Percentiles rank a stretch among this genome's conserved stretches.
Evolutionary conservation across 2,113 vertebrate genomes (phyloP).

Genomic region (Corythornis cristatus): DNA sequence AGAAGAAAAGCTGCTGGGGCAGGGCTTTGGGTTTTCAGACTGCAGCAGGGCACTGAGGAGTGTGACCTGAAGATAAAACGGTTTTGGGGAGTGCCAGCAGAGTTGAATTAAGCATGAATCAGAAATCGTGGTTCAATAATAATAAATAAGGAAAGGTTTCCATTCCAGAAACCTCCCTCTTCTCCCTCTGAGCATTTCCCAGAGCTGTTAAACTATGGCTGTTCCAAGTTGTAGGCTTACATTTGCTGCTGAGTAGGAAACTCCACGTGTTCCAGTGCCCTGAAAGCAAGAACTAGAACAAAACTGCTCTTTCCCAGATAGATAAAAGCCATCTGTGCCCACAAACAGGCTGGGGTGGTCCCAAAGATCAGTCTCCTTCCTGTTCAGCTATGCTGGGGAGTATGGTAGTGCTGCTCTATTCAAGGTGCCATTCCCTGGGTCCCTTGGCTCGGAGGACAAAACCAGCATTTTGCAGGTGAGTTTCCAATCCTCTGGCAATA

Average conservation of each 20-base stretch:
- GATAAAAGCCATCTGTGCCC: background rate
- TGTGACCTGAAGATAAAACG: background rate
- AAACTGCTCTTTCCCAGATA: background rate
- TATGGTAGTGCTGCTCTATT: background rate
- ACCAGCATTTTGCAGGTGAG: background rate
- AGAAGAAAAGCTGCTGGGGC: slow-evolving; percentile 11
- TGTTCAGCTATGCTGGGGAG: background rate
- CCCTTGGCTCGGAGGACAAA: background rate
- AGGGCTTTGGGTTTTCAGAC: background rate
- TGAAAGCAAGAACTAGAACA: background rate
- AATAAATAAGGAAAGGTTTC: background rate
- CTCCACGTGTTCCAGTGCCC: background rate
- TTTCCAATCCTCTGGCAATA: background rate
- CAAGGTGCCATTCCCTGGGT: background rate
- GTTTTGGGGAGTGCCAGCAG: background rate
- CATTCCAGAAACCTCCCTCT: background rate
- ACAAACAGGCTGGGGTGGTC: background rate
- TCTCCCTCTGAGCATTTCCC: background rate
- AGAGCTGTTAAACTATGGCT: background rate
- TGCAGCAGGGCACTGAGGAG: background rate
- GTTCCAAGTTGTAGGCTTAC: background rate
- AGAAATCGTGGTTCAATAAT: background rate
- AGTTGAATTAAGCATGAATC: background rate
- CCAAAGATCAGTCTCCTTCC: background rate
- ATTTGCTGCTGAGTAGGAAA: background rate